A percentile compares a stretch with the other conserved stretches of the same genome.
Conservation (phyloP, 1,140 invertebrate species). For the Drosophila lacteicornis region DNA sequence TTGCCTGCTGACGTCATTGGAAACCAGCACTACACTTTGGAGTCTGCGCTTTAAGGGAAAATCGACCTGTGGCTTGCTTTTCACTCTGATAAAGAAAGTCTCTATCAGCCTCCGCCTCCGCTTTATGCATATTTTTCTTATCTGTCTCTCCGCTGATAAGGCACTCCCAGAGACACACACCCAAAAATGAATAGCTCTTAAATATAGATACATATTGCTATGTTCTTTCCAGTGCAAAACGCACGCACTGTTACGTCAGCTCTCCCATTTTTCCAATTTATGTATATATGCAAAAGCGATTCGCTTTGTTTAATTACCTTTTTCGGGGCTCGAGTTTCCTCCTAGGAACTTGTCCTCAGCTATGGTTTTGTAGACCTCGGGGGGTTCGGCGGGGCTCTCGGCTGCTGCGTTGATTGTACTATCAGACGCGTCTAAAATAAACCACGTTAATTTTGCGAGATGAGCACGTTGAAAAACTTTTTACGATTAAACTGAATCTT, state of each 20-base stretch:
- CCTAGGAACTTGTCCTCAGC: constrained; percentile 51
- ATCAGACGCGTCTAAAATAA: constrained; percentile 17
- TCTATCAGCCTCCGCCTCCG: constrained; percentile 12
- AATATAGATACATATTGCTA: constrained; percentile 22
- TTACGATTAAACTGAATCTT: background rate
- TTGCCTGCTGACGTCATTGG: constrained; percentile 32
- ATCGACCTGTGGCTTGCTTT: constrained; percentile 20
- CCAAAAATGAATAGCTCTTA: background rate
- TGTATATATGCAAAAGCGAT: background rate
- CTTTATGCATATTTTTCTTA: constrained; percentile 3
- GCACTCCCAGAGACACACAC: background rate
- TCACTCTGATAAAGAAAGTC: constrained; percentile 7
- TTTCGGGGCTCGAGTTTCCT: constrained; percentile 28
- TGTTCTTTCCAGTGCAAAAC: constrained; percentile 23
- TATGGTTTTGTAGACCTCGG: constrained; percentile 64
- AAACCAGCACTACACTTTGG: background rate
- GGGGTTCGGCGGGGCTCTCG: background rate
- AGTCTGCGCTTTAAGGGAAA: constrained; percentile 20
- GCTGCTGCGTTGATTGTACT: constrained; percentile 26
- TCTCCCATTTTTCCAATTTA: constrained; percentile 12
- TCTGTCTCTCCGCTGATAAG: constrained; percentile 29
- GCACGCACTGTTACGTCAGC: constrained; percentile 62
- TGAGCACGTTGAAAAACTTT: constrained; percentile 7
- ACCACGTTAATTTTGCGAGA: constrained; percentile 3
- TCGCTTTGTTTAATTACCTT: constrained; percentile 49